Evolutionary conservation across 2,888 invertebrate genomes (phyloP), one percentile per base, ranked within the genome.

Genomic region (Epinotia ramella): DNA sequence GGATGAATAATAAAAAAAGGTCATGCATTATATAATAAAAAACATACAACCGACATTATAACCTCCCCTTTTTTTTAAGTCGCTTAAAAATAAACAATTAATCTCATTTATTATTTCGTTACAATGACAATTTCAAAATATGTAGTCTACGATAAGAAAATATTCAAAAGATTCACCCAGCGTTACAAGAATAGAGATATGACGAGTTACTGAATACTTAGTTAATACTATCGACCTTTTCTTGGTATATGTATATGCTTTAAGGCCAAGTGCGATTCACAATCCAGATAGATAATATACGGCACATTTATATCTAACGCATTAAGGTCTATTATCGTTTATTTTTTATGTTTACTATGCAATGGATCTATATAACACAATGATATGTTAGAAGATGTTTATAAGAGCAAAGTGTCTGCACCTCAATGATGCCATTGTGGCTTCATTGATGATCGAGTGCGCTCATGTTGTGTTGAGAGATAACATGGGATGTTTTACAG

Each of bases 191-290:
- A 80, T 79, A 80, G 80, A 74, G 73, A 78, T 79, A 80, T 82
- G 84, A 82, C 77, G 81, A 82, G 80, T 77, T 73, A 57, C 13
- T 81, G 75, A 83, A 82, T 82, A 77, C 80, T 49, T 76, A 67
- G 80, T 80, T 80, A 82, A 83, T 82, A 79, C 76, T 78, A 74
- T 79, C 81, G 81, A 84, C 81, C 84, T 84, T 84, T 84, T 80
- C 77, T 78, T 73, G 76, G 77, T 73, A 66, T 53, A n/a, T 53
- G 9, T 78, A 78, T 84, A 83, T 82, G 78, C 78, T 82, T 80
- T 78, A 77, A 79, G 79, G 80, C 79, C 81, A 79, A 81, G 78
- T 77, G 77, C 79, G 77, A 71, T 78, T 44, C 18, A 73, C n/a
- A 66, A 66, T 44, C n/a, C 53, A 44, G 33, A 33, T 44, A 28